Evolutionary conservation across 2,888 invertebrate genomes (phyloP).

Genomic region (Boloria euphrosyne): DNA sequence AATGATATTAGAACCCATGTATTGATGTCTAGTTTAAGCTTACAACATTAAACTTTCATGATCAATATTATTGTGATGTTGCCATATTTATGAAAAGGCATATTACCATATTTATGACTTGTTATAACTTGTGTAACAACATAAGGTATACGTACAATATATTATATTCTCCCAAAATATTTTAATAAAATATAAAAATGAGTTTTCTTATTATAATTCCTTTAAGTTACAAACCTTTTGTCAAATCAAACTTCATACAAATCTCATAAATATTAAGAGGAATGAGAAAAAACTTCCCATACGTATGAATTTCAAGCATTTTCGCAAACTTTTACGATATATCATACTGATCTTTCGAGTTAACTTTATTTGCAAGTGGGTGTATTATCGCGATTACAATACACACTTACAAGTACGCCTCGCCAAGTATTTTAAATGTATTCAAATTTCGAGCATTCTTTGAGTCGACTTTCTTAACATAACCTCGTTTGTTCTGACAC

Average conservation of each 20-base stretch:
- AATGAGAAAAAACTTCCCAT: constrained; percentile 37
- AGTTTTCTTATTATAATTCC: background rate
- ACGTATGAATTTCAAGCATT: constrained; percentile 45
- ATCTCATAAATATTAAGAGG: constrained; percentile 35
- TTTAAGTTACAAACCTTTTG: background rate
- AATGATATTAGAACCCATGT: too few species aligned
- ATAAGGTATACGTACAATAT: too few species aligned
- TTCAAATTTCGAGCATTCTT: constrained; percentile 31
- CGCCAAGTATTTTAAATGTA: constrained; percentile 37
- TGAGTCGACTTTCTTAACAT: constrained; percentile 25
- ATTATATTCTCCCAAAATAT: too few species aligned
- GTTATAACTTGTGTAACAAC: too few species aligned
- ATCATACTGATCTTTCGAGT: constrained; percentile 21
- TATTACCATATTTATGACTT: too few species aligned
- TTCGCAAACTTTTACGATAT: constrained; percentile 51
- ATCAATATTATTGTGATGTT: too few species aligned
- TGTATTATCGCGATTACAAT: constrained; percentile 35
- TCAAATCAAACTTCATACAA: constrained; percentile 10
- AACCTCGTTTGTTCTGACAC: constrained; percentile 30
- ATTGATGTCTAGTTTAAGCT: too few species aligned
- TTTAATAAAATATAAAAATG: too few species aligned
- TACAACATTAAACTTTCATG: too few species aligned
- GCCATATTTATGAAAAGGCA: too few species aligned
- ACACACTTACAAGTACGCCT: constrained; percentile 28
- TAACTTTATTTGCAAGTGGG: constrained; percentile 35